Base-by-base conservation (phyloP, 1,140 invertebrate species). In the Bombus waltoni region DNA sequence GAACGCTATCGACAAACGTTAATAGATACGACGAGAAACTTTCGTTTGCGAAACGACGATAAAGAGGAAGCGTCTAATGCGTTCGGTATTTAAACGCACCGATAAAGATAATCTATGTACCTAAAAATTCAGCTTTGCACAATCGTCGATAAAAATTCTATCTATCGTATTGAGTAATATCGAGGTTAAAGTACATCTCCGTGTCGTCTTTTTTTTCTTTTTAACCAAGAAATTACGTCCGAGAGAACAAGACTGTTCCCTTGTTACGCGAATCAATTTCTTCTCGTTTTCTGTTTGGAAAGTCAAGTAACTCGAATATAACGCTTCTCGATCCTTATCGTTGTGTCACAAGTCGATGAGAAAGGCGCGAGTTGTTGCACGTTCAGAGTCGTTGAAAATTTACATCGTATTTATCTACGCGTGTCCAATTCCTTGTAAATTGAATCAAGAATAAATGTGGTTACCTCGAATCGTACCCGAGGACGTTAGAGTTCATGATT, bases 71-170 rank as follows among this genome's bases (percentile, higher is more conserved):
- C 9, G 10, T 62, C 6, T 13, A 57, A 25, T 35, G n/a, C 8
- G 44, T 77, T n/a, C 11, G 10, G 18, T 32, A 32, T 18, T 40
- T 42, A 59, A 62, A 62, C 62, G 15, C 2, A 22, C 25, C 18
- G 85, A 83, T 87, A 78, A 68, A 25, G 18, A 53, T 22, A 53
- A 22, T 53, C 47, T 22, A 22, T 22, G 18, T 53, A 53, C 38
- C 40, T 74, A 70, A 75, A 87, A 80, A 35, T 35, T 87, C 42
- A 28, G n/a, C 18, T 15, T 25, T 10, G 28, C 59, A 32, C 44
- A 73, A 77, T 40, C 44, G 42, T 25, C 5, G 86, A 88, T 87
- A 88, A 84, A 38, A 18, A 47, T 72, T 70, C 25, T 22, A 62
- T 70, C 10, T 15, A 40, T 22, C 35, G 4, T 59, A 47, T 22